Base-by-base conservation (phyloP, 2,113 vertebrate genomes). In the Trichechus manatus region DNA sequence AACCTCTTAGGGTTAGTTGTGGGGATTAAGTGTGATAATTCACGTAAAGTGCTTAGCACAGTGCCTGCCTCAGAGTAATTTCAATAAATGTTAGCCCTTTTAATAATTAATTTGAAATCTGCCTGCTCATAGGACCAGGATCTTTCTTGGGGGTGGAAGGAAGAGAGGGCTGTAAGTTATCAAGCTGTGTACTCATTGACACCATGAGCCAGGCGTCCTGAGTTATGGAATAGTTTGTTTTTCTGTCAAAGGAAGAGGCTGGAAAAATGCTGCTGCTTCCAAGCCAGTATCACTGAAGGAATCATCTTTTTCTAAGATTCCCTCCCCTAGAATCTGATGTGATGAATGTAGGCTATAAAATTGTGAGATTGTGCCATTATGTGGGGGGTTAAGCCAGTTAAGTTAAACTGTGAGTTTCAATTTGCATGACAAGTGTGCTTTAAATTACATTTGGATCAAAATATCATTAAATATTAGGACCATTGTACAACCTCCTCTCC, bases 401-500 rank as follows among this genome's bases (percentile, higher is more conserved):
- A 70, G 59, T 83, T 89, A 82, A 81, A 89, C 6, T 33, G 20
- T 15, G 74, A 88, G 79, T 94, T 91, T 97, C 70, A 75, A 53
- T 94, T 75, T 94, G 42, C 78, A 31, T 85, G 93, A 87, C 33
- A 92, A 87, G 78, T 64, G 72, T 88, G 74, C 74, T 66, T 94
- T 95, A 72, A 87, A 86, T 91, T 89, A 82, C 7, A 82, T 79
- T 63, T 79, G 53, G n/a, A 68, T 89, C 83, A 91, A 92, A 74
- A 75, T 56, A 44, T 74, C 78, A 93, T 96, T 87, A 94, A 95
- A 94, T 92, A 83, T 42, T 56, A 78, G 50, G 72, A 59, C 56
- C 23, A 50, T 78, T 25, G 56, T 56, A 87, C 63, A 91, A 82
- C 27, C 59, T 88, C 85, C 44, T 97, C 6, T 61, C 78, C 53